A percentile compares a stretch with the other conserved stretches of the same genome.
Evolutionary conservation across 1,140 invertebrate species (phyloP).

Genomic region (Cydia pomonella): DNA sequence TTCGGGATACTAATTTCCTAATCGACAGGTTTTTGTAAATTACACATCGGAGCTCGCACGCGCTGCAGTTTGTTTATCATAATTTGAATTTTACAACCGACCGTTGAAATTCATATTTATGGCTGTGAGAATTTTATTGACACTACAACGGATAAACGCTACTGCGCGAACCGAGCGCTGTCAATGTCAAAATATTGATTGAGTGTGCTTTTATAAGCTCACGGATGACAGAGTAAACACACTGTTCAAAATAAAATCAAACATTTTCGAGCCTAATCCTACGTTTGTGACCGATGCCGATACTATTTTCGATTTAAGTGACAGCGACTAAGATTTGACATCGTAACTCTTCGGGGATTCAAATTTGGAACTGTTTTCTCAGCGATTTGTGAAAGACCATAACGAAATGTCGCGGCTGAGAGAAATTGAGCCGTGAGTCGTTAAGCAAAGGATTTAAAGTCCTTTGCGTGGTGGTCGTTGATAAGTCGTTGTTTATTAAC

Average conservation of each 20-base stretch:
- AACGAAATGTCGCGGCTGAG: slow-evolving; percentile 36
- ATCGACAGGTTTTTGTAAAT: slow-evolving; percentile 70
- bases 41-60: slow-evolving; percentile 41
- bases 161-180: slow-evolving; percentile 45
- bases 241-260: slow-evolving; percentile 44
- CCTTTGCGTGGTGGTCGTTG: slow-evolving; percentile 39
- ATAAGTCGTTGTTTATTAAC: slow-evolving; percentile 51
- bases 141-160: slow-evolving; percentile 47
- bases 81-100: slow-evolving; percentile 68
- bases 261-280: slow-evolving; percentile 41
- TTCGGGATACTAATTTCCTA: slow-evolving; percentile 68
- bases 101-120: slow-evolving; percentile 70
- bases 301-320: slow-evolving; percentile 60
- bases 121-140: slow-evolving; percentile 56
- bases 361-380: slow-evolving; percentile 61
- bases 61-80: slow-evolving; percentile 58
- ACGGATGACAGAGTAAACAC: slow-evolving; percentile 50
- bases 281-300: slow-evolving; percentile 42
- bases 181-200: slow-evolving; percentile 57
- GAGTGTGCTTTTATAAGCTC: slow-evolving; percentile 51
- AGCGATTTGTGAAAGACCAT: slow-evolving; percentile 37
- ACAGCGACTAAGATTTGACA: slow-evolving; percentile 69
- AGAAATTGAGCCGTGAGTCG: slow-evolving; percentile 41
- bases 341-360: slow-evolving; percentile 73
- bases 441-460: slow-evolving; percentile 49